Conservation (phyloP, 2,797 vertebrate species). For the Xenops minutus region DNA sequence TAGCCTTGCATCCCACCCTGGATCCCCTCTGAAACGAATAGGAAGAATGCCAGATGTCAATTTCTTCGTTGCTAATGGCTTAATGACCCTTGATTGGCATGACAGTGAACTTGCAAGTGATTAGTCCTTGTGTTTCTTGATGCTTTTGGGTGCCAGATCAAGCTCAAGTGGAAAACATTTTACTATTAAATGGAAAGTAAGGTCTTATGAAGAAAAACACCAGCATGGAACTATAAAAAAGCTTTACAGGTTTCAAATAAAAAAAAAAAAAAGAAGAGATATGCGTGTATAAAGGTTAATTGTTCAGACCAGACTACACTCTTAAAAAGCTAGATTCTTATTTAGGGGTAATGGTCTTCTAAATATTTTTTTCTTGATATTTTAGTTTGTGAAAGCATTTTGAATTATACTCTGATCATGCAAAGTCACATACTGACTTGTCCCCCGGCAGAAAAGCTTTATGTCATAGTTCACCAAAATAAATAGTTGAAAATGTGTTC, state of each 20-base stretch:
- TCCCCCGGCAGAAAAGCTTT: not conserved
- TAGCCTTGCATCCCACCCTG: not conserved
- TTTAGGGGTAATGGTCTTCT: not conserved
- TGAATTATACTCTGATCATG: not conserved
- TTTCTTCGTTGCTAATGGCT: not conserved
- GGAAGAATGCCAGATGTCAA: conserved; percentile 18
- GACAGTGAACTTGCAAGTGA: not conserved
- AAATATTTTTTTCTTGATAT: not conserved
- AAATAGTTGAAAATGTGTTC: not conserved
- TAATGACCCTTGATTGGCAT: not conserved
- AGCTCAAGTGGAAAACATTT: not conserved
- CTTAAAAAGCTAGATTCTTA: not conserved
- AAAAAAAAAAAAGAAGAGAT: not conserved
- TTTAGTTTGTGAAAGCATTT: not conserved
- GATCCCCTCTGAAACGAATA: not conserved
- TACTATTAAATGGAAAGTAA: not conserved
- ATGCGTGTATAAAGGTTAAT: not conserved
- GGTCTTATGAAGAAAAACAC: not conserved
- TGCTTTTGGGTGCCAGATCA: not conserved
- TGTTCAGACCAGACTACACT: not conserved
- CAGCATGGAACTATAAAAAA: not conserved
- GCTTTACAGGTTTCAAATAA: not conserved
- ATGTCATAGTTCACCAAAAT: not conserved
- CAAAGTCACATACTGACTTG: not conserved
- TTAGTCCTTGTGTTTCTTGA: not conserved